Evolutionary conservation across 2,113 vertebrate genomes (phyloP), one percentile per base, ranked within the genome.

Genomic region (Antechinus stuartii): DNA sequence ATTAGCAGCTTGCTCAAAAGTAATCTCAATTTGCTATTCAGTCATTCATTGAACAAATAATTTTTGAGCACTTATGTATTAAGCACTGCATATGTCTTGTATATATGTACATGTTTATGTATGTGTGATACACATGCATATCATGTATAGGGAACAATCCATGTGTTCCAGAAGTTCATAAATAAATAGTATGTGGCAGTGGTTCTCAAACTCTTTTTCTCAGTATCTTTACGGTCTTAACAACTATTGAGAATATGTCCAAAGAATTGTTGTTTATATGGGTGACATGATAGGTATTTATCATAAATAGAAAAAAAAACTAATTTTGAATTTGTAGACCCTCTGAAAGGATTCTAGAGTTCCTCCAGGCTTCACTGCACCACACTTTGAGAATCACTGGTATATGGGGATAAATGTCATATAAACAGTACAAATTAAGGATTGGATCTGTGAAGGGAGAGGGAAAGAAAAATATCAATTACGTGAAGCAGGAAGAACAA

Each of bases 1-100:
- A 23, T 56, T 91, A 95, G 92, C 54, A 96, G 92, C 55, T 93
- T 92, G 47, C 42, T 22, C 42, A 92, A 95, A 95, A 95, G 46
- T 47, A 92, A 93, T 96, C 93, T 95, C 55, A 91, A 46, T 91
- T 54, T 89, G 92, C 23, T 47, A 47, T n/a, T 95, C 56, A 94
- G 94, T 96, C 92, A 96, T 94, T 92, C 54, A 93, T 4, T 61
- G 57, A 61, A 26, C 26, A 94, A 84, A 93, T 92, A 61, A 30
- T 90, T 56, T 68, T 84, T 96, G 90, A 94, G 54, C 53, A 19
- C 61, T 54, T 92, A 76, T 35, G 22, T 90, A 19, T 76, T 91
- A 93, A 96, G 16, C 49, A 54, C 23, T n/a, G 14, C 7, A 19
- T n/a, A n/a, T n/a, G 30, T 35, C 2, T 30, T 35, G 3, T 35